These are phyloP conservation scores for Ianthella basta DNA, from an alignment of 37 sponge, comb jelly and placozoan genomes.

Conservation along the genomic window DNA sequence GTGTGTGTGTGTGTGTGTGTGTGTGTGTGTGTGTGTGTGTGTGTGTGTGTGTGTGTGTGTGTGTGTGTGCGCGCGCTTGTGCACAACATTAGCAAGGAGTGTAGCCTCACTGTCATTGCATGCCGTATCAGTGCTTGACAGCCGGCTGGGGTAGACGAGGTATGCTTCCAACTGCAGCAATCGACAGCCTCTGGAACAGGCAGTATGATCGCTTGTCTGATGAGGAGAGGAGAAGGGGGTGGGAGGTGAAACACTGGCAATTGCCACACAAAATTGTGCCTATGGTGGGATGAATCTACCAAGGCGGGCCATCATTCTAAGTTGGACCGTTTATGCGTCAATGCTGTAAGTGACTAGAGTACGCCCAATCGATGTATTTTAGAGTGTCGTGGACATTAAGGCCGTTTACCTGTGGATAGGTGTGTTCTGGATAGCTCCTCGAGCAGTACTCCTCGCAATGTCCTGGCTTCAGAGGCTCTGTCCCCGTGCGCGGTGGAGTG, in stretches of 20 bases:
- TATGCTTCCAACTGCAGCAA: constrained; percentile 39
- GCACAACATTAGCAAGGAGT: not conserved
- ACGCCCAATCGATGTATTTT: no score
- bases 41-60: constrained; percentile 11
- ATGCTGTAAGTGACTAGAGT: no score
- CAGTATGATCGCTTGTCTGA: constrained; percentile 25
- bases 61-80: not conserved
- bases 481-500: no score
- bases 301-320: no score
- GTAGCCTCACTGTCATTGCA: not conserved
- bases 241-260: not conserved
- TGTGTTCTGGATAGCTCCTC: constrained; percentile 48
- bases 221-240: not conserved
- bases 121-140: not conserved
- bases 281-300: no score
- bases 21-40: constrained; percentile 23
- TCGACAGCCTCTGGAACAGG: constrained; percentile 50
- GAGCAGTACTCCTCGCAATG: constrained; percentile 27
- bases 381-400: not conserved
- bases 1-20: constrained; percentile 15
- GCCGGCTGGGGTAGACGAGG: constrained; percentile 8
- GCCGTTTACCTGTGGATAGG: constrained; percentile 44
- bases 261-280: no score
- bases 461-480: not conserved
- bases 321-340: no score